Evolutionary conservation across 2,888 invertebrate species (phyloP), one percentile per base, ranked within the genome.

Genomic region (Ectropis crepuscularia): DNA sequence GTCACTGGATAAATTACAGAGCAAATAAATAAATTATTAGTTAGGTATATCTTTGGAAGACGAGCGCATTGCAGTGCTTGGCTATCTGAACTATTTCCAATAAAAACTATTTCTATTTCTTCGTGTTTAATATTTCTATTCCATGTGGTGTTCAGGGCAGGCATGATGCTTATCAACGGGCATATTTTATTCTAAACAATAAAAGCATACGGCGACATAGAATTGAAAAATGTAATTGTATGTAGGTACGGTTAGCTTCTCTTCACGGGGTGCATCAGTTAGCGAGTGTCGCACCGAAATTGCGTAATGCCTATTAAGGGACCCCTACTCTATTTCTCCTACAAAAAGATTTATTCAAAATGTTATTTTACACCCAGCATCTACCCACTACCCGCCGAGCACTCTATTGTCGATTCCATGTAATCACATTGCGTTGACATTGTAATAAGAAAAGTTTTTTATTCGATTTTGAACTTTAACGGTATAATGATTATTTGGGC

Each of bases 331-430:
- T 54, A 45, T 91, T 90, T 89, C 90, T 90, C 86, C 75, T 74
- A 82, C 80, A 79, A 83, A 88, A 89, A 90, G 92, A 92, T 92
- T 91, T 89, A 92, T 92, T 92, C 91, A 91, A 90, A 92, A 92
- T 89, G 91, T 91, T 92, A 92, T 91, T 91, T 90, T 89, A 91
- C 88, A 89, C 91, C 89, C 83, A 75, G 81, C 82, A 77, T 79
- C 86, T 83, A 89, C 86, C 79, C 88, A 82, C 83, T 67, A 49
- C 62, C 63, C 51, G 57, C 62, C 76, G 70, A 53, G 71, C 47
- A 50, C 28, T 72, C 82, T 79, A 83, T 89, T 89, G 87, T 88
- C 78, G 71, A 78, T 80, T 78, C 79, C 79, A 86, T 85, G 79
- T 83, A 82, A 73, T 68, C 66, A 68, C 68, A 73, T 72, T 72